A percentile compares a stretch with the other conserved stretches of the same genome.
Conservation (phyloP, 2,797 vertebrate species). For the Sebastolobus alascanus region DNA sequence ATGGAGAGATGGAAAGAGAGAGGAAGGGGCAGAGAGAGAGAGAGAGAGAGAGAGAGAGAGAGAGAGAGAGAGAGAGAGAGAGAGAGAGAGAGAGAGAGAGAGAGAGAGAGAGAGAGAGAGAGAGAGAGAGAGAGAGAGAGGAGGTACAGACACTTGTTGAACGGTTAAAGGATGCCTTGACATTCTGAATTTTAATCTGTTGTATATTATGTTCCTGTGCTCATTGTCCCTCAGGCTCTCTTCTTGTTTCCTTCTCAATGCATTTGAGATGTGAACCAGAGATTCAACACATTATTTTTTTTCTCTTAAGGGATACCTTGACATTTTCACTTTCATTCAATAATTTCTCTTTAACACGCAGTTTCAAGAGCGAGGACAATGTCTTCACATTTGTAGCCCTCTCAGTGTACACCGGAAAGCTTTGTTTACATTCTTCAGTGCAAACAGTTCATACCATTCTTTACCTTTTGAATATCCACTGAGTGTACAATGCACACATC, state of each 20-base stretch:
- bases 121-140: conserved; percentile 8
- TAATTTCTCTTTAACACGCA: conserved; percentile 39
- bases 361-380: conserved; percentile 23
- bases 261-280: conserved; percentile 31
- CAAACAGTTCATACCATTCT: neutral
- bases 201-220: conserved; percentile 31
- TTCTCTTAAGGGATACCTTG: conserved; percentile 38
- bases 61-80: conserved; percentile 14
- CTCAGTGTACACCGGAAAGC: neutral
- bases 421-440: conserved; percentile 12
- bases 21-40: conserved; percentile 1
- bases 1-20: conserved; percentile 58
- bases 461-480: neutral
- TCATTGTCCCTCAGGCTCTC: conserved; percentile 28
- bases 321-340: conserved; percentile 63
- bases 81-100: conserved; percentile 10
- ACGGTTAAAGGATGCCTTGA: conserved; percentile 69
- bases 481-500: neutral
- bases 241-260: conserved; percentile 34
- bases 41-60: neutral
- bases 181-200: conserved; percentile 66
- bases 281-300: conserved; percentile 24
- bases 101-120: neutral
- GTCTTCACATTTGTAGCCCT: neutral
- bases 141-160: conserved; percentile 77